Base-by-base conservation (phyloP, 1,140 invertebrate genomes). In the Sinonovacula constricta region DNA sequence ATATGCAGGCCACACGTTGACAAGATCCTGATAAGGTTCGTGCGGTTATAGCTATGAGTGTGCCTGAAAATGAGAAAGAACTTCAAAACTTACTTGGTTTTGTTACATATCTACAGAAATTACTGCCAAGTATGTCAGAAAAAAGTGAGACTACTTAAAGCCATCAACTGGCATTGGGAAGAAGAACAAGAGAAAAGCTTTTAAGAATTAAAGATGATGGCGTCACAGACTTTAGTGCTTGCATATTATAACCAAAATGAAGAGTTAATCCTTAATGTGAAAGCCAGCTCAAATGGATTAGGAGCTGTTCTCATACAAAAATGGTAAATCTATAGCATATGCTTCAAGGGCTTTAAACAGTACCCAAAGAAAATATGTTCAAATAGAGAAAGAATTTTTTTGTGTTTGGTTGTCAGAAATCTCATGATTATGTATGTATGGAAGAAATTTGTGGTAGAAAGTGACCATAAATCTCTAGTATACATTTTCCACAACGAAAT, bases 381-480 rank as follows among this genome's bases (percentile, higher is more conserved):
- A 65, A 39, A 65, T 65, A 5, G 62, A 65, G 36, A 65, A 65
- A 65, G 62, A 65, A 45, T n/a, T 36, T 26, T 65, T 39, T 65
- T n/a, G 28, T 36, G n/a, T 45, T 36, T 24, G 62, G 62, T 3
- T 65, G 62, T 36, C 3, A 34, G 7, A 39, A 65, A 36, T 65
- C 45, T 24, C 62, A 65, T 15, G 30, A 65, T 7, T 24, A 65
- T 2, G 4, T 65, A 65, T 65, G 15, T 65, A 36, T n/a, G 62
- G 18, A 65, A n/a, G 45, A 4, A 36, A 24, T 36, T 65, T 12
- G 3, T 65, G 3, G 31, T 65, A 5, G 57, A 60, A 33, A 30
- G 3, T 30, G 57, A 60, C n/a, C 57, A 60, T 33, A 60, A 60
- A 30, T 36, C 62, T 12, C 26, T 65, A 15, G 62, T 39, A 24